These are phyloP conservation scores for Laspeyria flexula DNA, from an alignment of 2,888 invertebrate species.

Conservation along the genomic window DNA sequence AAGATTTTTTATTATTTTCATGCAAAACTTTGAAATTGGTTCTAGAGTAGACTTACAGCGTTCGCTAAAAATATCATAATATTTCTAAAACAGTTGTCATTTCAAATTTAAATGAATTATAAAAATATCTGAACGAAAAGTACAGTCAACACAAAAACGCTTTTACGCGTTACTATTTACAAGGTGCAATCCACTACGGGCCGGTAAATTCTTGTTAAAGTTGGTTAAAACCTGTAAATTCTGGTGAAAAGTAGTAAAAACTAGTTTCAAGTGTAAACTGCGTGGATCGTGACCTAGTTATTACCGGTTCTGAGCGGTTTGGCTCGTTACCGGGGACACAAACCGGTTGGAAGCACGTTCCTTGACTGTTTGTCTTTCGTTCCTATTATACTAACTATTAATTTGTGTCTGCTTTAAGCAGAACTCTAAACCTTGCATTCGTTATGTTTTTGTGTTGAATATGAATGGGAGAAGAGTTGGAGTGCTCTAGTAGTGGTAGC, in stretches of 20 bases:
- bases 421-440: not conserved
- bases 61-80: too few species aligned
- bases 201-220: conserved; percentile 41
- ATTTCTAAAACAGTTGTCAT: too few species aligned
- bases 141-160: conserved; percentile 27
- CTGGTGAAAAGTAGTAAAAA: conserved; percentile 21
- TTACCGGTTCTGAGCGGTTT: conserved; percentile 44
- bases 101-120: too few species aligned
- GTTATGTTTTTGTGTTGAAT: not conserved
- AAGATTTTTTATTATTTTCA: too few species aligned
- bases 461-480: not conserved
- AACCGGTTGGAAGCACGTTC: conserved; percentile 52
- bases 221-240: conserved; percentile 31
- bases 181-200: conserved; percentile 17
- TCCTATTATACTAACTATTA: conserved; percentile 50
- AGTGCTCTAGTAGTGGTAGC: too few species aligned
- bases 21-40: too few species aligned
- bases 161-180: conserved; percentile 25
- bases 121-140: not conserved
- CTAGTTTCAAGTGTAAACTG: conserved; percentile 48
- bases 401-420: conserved; percentile 36
- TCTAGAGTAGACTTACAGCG: too few species aligned
- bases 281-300: conserved; percentile 54
- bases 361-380: conserved; percentile 43
- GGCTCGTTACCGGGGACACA: conserved; percentile 51